phyloP scores from a whole-genome alignment of 2,888 invertebrate genomes.

The Lasioglossum leucozonium region DNA sequence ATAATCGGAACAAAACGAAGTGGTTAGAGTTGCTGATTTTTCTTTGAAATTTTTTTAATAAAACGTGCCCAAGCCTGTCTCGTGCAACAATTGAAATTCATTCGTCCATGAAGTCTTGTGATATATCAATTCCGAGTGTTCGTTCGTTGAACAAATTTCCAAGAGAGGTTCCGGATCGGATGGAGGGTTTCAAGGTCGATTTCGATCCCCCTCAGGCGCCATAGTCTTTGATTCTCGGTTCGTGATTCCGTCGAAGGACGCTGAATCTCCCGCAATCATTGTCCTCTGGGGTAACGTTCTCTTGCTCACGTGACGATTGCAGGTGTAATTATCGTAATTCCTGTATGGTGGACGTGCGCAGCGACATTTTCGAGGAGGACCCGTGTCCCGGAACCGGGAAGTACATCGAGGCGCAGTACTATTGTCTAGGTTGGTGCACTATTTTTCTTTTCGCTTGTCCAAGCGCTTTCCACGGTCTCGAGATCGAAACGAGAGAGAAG shows the following conservation, averaged over 20 bases:
- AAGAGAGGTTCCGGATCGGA: not conserved
- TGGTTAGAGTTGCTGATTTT: not conserved
- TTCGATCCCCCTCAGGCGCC: conserved; percentile 21
- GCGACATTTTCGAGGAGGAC: conserved; percentile 86
- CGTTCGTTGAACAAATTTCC: not conserved
- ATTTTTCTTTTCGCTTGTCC: conserved; percentile 38
- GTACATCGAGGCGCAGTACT: conserved; percentile 87
- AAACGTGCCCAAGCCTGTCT: not conserved
- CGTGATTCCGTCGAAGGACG: conserved; percentile 53
- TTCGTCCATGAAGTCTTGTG: not conserved
- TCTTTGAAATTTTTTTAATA: not conserved
- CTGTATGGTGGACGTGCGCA: conserved; percentile 81
- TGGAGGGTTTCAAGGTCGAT: conserved; percentile 22
- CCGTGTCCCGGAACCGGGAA: conserved; percentile 87
- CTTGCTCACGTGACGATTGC: conserved; percentile 78
- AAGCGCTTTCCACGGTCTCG: conserved; percentile 31
- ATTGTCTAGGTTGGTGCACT: conserved; percentile 84
- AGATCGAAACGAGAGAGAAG: not conserved
- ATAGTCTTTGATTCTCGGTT: conserved; percentile 58
- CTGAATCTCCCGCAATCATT: conserved; percentile 49
- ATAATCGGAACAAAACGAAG: not conserved
- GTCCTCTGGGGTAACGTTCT: conserved; percentile 66
- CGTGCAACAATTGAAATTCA: not conserved
- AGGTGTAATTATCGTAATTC: conserved; percentile 82
- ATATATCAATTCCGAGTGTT: conserved; percentile 1